phyloP scores from a whole-genome alignment of 1,140 invertebrate species.

The Cylas formicarius region DNA sequence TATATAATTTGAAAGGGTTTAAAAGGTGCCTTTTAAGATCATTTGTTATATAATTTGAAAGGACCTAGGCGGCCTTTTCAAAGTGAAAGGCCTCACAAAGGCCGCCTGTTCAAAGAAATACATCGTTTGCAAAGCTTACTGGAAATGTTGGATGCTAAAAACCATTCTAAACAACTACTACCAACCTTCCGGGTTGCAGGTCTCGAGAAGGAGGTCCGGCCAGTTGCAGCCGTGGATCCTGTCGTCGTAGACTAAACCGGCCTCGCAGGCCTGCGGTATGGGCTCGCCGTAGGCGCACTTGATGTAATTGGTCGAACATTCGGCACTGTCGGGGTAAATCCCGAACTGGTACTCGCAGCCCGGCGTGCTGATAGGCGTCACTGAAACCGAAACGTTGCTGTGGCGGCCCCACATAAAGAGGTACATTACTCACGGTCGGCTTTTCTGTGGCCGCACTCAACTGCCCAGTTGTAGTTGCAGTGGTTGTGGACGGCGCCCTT shows the following conservation, averaged over 20 bases:
- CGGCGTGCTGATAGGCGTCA: slow-evolving; percentile 65
- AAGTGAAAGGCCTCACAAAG: no score
- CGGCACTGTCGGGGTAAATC: slow-evolving; percentile 68
- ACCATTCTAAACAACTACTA: neutral
- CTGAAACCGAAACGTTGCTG: slow-evolving; percentile 45
- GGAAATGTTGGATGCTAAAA: no score
- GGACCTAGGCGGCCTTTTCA: no score
- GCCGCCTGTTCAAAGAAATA: no score
- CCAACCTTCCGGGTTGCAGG: slow-evolving; percentile 79
- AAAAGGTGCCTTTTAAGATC: no score
- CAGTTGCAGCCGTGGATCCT: slow-evolving; percentile 85
- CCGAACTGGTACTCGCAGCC: slow-evolving; percentile 86
- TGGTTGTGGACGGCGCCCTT: slow-evolving; percentile 82
- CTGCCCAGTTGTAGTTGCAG: slow-evolving; percentile 91
- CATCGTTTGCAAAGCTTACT: no score
- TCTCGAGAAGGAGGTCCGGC: slow-evolving; percentile 80
- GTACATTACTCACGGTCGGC: slow-evolving; percentile 62
- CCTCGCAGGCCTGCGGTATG: slow-evolving; percentile 69
- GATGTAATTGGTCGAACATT: slow-evolving; percentile 77
- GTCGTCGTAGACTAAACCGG: slow-evolving; percentile 81
- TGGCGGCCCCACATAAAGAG: neutral
- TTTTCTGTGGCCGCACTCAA: slow-evolving; percentile 78
- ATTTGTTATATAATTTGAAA: no score
- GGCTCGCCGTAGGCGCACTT: slow-evolving; percentile 80
- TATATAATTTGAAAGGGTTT: no score